Evolutionary conservation across 2,888 invertebrate genomes (phyloP).

Genomic region (Camponotus fellah): DNA sequence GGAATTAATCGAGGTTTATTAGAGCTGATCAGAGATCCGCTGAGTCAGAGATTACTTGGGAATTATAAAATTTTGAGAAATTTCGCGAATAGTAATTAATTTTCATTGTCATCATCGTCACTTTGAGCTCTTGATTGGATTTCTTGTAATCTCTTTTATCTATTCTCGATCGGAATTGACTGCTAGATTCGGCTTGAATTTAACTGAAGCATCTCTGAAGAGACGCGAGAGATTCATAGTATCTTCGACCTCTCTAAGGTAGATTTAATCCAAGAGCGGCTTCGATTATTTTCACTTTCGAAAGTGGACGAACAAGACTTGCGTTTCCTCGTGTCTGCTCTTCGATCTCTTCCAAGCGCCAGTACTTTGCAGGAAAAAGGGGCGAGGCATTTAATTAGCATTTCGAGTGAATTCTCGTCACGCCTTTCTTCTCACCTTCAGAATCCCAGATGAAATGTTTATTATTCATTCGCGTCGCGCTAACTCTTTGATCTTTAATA

Average conservation of each 20-base stretch:
- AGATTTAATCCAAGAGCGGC: slow-evolving; percentile 2
- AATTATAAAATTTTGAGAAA: not conserved
- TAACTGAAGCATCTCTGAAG: not conserved
- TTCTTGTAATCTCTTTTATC: not conserved
- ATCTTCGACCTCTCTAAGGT: not conserved
- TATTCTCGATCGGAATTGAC: not conserved
- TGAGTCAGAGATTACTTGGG: not conserved
- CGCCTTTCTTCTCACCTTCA: slow-evolving; percentile 69
- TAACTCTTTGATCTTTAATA: slow-evolving; percentile 34
- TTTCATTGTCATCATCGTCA: not conserved
- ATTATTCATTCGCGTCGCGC: slow-evolving; percentile 42
- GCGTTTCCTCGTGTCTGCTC: slow-evolving; percentile 17
- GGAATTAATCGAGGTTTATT: not conserved
- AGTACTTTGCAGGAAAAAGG: slow-evolving; percentile 74
- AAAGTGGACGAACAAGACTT: slow-evolving; percentile 58
- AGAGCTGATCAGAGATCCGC: not conserved
- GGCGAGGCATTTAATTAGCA: slow-evolving; percentile 77
- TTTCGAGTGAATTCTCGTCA: slow-evolving; percentile 76
- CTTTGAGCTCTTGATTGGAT: not conserved
- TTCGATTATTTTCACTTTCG: slow-evolving; percentile 75
- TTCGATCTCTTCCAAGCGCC: slow-evolving; percentile 64
- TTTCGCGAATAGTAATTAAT: not conserved
- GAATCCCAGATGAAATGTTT: slow-evolving; percentile 32
- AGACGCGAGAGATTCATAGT: no score
- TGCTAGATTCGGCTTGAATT: not conserved